Conservation (phyloP, 2,113 vertebrate species). For the Oplegnathus fasciatus region DNA sequence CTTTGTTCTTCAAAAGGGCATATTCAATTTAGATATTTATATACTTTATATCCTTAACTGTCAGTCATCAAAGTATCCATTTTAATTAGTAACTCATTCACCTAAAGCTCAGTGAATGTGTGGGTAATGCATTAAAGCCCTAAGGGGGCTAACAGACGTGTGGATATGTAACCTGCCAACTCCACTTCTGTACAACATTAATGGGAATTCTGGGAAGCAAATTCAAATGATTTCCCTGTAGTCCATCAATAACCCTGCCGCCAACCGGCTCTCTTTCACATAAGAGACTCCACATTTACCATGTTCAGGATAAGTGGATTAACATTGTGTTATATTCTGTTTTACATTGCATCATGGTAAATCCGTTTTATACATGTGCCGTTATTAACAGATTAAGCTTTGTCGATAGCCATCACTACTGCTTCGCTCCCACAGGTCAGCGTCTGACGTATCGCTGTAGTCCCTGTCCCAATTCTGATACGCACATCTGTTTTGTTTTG, state of each 20-base stretch:
- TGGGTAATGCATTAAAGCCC: not conserved
- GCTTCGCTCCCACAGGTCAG: not conserved
- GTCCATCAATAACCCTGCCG: not conserved
- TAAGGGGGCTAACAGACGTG: not conserved
- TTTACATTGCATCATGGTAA: not conserved
- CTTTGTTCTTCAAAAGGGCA: not conserved
- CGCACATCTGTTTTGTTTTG: not conserved
- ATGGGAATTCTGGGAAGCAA: not conserved
- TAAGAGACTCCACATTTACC: not conserved
- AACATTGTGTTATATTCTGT: not conserved
- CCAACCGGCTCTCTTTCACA: not conserved
- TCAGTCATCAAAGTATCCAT: not conserved
- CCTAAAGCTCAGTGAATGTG: not conserved
- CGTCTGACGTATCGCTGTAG: not conserved
- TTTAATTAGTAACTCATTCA: not conserved
- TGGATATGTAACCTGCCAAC: not conserved
- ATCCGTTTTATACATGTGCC: not conserved
- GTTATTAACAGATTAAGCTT: not conserved
- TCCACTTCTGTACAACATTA: not conserved
- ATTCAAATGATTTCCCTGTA: slow-evolving; percentile 7
- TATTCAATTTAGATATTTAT: not conserved
- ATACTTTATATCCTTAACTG: not conserved
- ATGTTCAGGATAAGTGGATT: slow-evolving; percentile 10
- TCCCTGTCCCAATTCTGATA: not conserved
- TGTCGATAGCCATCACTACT: not conserved